phyloP scores from a whole-genome alignment of 2,888 invertebrate genomes.

The Dioctria linearis region DNA sequence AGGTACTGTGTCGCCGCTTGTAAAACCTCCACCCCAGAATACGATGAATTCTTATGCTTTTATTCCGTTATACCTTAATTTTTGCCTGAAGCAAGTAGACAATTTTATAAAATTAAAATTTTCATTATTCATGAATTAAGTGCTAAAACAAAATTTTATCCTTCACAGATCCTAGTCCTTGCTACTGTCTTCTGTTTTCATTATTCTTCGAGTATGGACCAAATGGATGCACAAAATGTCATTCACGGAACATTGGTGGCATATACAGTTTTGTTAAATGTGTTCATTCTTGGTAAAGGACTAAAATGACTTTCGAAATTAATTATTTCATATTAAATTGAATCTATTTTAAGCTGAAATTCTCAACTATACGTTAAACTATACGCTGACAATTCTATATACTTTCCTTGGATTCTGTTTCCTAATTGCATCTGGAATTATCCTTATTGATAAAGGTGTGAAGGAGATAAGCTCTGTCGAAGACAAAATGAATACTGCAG shows the following conservation, averaged over 20 bases:
- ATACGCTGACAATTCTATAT: background rate
- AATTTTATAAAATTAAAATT: no score
- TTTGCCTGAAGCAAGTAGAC: no score
- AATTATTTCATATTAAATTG: background rate
- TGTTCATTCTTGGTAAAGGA: conserved; percentile 1
- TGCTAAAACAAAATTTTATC: no score
- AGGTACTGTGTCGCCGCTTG: no score
- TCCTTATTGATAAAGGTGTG: conserved; percentile 18
- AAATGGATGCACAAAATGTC: background rate
- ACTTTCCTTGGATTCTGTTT: conserved; percentile 24
- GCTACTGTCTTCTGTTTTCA: conserved; percentile 13
- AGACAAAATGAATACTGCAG: background rate
- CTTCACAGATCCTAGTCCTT: background rate
- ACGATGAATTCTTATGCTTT: no score
- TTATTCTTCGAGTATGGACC: background rate
- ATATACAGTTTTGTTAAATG: background rate
- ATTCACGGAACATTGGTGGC: conserved; percentile 5
- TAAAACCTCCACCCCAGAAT: no score
- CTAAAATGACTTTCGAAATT: background rate
- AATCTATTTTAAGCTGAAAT: conserved; percentile 9
- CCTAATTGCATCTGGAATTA: background rate
- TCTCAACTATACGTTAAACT: background rate
- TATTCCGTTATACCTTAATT: no score
- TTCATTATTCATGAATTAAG: no score
- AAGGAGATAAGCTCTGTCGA: background rate